Evolutionary conservation across 2,797 vertebrate genomes (phyloP).

Genomic region (Semotilus atromaculatus): DNA sequence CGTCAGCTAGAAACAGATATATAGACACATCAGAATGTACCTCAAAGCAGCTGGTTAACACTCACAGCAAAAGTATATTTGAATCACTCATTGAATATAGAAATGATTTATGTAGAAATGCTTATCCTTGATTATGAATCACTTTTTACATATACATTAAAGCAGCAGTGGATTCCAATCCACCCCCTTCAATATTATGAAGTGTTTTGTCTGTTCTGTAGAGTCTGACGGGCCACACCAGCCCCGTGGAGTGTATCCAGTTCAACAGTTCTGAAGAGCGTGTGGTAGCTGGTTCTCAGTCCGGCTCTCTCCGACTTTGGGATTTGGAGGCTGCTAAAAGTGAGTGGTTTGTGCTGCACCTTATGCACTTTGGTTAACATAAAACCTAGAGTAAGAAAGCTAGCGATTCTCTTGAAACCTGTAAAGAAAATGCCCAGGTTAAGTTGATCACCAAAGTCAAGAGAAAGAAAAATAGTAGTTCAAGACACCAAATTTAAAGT

Average conservation of each 20-base stretch:
- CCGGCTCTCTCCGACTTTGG: constrained; percentile 95
- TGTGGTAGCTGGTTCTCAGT: constrained; percentile 92
- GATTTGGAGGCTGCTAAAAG: constrained; percentile 97
- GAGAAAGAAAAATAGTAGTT: not conserved
- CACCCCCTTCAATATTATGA: not conserved
- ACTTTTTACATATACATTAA: no score
- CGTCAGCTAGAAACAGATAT: no score
- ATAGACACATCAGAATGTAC: no score
- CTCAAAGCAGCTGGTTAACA: no score
- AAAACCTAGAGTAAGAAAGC: not conserved
- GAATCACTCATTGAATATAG: no score
- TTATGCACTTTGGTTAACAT: not conserved
- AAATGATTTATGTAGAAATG: no score
- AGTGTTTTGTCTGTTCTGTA: constrained; percentile 60
- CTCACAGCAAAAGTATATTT: no score
- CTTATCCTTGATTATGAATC: no score
- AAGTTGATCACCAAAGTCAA: no score
- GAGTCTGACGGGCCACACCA: constrained; percentile 92
- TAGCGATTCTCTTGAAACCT: not conserved
- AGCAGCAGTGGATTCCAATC: no score
- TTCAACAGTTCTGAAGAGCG: constrained; percentile 90
- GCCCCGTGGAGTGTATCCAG: constrained; percentile 89
- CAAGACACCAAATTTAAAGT: not conserved
- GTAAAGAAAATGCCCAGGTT: not conserved
- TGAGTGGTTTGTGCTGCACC: constrained; percentile 68